A percentile compares a stretch with the other conserved stretches of the same genome.
These are phyloP conservation scores for Pavo muticus DNA, from an alignment of 2,113 vertebrate species.

Conservation along the genomic window DNA sequence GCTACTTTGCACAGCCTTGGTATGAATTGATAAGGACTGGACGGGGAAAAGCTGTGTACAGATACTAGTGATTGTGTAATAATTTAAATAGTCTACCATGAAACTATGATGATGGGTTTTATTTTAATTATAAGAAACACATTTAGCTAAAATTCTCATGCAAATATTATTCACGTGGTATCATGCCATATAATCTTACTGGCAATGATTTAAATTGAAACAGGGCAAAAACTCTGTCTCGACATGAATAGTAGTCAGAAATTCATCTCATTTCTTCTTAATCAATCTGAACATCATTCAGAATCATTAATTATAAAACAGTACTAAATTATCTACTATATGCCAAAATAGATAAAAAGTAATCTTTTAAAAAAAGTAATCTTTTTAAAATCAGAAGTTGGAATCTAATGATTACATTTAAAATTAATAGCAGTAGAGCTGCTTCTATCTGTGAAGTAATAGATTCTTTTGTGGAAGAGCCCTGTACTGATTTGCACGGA, in stretches of 20 bases:
- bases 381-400: neutral
- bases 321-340: neutral
- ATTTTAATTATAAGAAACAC: slow-evolving; percentile 10
- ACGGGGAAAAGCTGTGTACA: neutral
- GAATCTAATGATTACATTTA: neutral
- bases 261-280: slow-evolving; percentile 1
- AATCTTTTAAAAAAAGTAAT: neutral
- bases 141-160: neutral
- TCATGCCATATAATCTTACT: neutral
- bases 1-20: neutral
- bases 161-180: neutral
- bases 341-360: slow-evolving; percentile 8
- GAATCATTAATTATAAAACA: neutral
- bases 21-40: neutral
- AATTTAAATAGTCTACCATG: neutral
- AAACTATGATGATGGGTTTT: neutral
- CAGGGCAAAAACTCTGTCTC: neutral
- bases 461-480: neutral
- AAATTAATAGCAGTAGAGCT: neutral
- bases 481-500: neutral
- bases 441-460: neutral
- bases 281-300: neutral
- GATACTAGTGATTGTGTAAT: neutral
- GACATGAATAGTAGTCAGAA: neutral
- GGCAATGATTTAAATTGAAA: neutral